Evolutionary conservation across 1,140 invertebrate species (phyloP).

Genomic region (Drosophila ambigua): DNA sequence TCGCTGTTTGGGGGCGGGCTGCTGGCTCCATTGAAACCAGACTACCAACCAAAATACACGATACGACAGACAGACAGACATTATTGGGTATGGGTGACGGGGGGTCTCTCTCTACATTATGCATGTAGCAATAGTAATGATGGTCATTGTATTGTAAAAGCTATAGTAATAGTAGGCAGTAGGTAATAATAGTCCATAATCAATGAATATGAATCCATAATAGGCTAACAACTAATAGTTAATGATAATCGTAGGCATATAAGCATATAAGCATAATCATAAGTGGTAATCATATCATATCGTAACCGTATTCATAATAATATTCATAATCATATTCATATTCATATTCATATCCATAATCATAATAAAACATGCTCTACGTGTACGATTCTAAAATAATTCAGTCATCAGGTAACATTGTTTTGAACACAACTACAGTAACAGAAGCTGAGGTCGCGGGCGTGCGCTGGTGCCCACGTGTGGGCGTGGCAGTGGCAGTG

Average conservation of each 20-base stretch:
- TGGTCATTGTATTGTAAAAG: slow-evolving; percentile 26
- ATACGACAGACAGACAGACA: slow-evolving; percentile 35
- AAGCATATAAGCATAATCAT: slow-evolving; percentile 21
- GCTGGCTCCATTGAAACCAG: slow-evolving; percentile 2
- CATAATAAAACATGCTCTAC: slow-evolving; percentile 74
- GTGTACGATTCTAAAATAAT: slow-evolving; percentile 82
- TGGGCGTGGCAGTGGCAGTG: slow-evolving; percentile 26
- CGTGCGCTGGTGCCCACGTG: slow-evolving; percentile 36
- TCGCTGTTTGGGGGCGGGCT: no score
- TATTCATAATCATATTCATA: slow-evolving; percentile 13
- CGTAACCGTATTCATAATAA: slow-evolving; percentile 22
- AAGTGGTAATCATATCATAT: slow-evolving; percentile 23
- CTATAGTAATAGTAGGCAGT: slow-evolving; percentile 9
- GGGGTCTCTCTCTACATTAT: slow-evolving; percentile 50
- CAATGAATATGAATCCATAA: slow-evolving; percentile 54
- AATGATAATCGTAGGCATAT: slow-evolving; percentile 44
- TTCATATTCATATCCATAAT: slow-evolving; percentile 16
- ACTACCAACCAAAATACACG: slow-evolving; percentile 43
- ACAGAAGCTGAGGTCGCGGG: slow-evolving; percentile 79
- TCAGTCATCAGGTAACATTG: slow-evolving; percentile 84
- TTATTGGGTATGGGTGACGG: no score
- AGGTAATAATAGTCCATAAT: slow-evolving; percentile 32
- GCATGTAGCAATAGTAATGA: slow-evolving; percentile 65
- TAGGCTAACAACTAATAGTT: slow-evolving; percentile 46
- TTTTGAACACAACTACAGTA: slow-evolving; percentile 84